Evolutionary conservation across 2,113 vertebrate species (phyloP), one percentile per base, ranked within the genome.

Genomic region (Hippolais icterina): DNA sequence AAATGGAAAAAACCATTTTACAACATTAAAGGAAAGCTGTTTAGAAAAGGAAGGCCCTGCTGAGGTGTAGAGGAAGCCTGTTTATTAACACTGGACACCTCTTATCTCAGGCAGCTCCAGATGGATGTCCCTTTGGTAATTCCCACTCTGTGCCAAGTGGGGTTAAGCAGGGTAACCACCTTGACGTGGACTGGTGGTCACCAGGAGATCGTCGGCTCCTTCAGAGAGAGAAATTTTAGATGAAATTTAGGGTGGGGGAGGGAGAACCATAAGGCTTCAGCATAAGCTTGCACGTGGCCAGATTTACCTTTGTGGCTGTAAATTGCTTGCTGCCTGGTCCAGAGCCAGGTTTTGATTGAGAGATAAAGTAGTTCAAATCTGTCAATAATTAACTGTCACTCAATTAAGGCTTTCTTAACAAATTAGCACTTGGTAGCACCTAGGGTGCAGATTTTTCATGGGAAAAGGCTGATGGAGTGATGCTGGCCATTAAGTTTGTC

Each of bases 11-110:
- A 99, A 98, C 71, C 98, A 98, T 98, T 98, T 97, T 97, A 98
- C 98, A 97, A 98, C 99, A 99, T 99, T 98, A 99, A 99, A 99
- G 98, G 98, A 98, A 97, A 97, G 94, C 96, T 99, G 99, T 99
- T 99, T 99, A 97, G 98, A 98, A 99, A 99, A 98, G 99, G 99
- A 99, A 99, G 98, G 98, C 98, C 98, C 98, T 98, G 98, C 97
- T 97, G 98, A 99, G 99, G 98, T 98, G 98, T 98, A 98, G 98
- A 99, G 99, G 99, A 99, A 99, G 98, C 98, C 98, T 98, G 99
- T 97, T 98, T 98, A 98, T 98, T 99, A 98, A 98, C 99, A 98
- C 98, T 97, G 98, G 98, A 98, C 98, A 98, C 98, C 98, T 98
- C 98, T 99, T 99, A 99, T 99, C 98, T 98, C 98, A 97, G 97